Evolutionary conservation across 2,888 invertebrate genomes (phyloP).

Genomic region (Caenorhabditis becei): DNA sequence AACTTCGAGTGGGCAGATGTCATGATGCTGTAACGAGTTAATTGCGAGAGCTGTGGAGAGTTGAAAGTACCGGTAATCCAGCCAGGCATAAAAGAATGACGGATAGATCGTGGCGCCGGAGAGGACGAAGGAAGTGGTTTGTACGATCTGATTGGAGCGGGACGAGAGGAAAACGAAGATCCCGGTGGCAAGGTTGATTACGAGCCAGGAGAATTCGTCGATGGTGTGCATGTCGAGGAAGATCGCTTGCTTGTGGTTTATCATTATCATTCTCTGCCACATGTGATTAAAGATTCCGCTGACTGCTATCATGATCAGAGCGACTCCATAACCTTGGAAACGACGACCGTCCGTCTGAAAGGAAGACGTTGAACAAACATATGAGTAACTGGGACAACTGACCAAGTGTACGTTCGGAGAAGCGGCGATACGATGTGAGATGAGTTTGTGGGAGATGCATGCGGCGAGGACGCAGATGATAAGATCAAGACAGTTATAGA

Average conservation of each 20-base stretch:
- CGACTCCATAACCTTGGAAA: slow-evolving; percentile 52
- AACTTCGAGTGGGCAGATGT: slow-evolving; percentile 44
- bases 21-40: slow-evolving; percentile 57
- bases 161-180: slow-evolving; percentile 45
- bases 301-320: slow-evolving; percentile 40
- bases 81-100: slow-evolving; percentile 60
- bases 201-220: slow-evolving; percentile 62
- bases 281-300: slow-evolving; percentile 50
- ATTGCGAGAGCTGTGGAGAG: too few species aligned
- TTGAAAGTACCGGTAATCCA: slow-evolving; percentile 47
- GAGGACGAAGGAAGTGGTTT: slow-evolving; percentile 38
- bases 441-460: slow-evolving; percentile 51
- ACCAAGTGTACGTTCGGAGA: slow-evolving; percentile 57
- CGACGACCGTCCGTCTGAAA: slow-evolving; percentile 53
- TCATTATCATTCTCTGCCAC: slow-evolving; percentile 51
- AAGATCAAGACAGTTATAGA: slow-evolving; percentile 54
- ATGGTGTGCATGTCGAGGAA: slow-evolving; percentile 60
- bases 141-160: slow-evolving; percentile 39
- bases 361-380: not conserved
- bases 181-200: slow-evolving; percentile 54
- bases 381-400: slow-evolving; percentile 19
- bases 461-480: slow-evolving; percentile 52
- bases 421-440: slow-evolving; percentile 49
- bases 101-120: slow-evolving; percentile 59
- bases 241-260: slow-evolving; percentile 53